Evolutionary conservation across 2,797 vertebrate genomes (phyloP).

Genomic region (Lutjanus argentimaculatus): DNA sequence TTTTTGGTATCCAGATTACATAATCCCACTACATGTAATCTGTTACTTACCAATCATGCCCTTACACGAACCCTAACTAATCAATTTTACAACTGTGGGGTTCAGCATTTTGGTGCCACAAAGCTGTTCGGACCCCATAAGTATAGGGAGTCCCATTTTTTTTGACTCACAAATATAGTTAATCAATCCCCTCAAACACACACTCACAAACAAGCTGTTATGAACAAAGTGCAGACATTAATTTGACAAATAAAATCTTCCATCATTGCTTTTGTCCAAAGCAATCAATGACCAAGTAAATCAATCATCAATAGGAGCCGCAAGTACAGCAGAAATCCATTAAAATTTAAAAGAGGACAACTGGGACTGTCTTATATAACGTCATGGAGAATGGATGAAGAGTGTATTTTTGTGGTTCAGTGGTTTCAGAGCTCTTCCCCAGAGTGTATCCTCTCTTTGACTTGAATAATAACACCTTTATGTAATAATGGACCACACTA

Average conservation of each 20-base stretch:
- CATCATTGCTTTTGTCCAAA: neutral
- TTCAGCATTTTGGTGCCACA: no score
- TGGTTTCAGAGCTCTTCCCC: conserved; percentile 45
- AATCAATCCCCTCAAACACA: neutral
- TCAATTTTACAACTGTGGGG: no score
- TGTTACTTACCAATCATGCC: no score
- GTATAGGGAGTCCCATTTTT: no score
- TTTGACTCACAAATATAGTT: neutral
- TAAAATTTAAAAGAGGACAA: conserved; percentile 36
- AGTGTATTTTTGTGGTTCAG: conserved; percentile 53
- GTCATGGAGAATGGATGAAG: conserved; percentile 71
- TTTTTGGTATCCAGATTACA: no score
- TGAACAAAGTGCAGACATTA: neutral
- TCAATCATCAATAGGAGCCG: neutral
- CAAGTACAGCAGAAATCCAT: conserved; percentile 27
- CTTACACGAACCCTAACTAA: no score
- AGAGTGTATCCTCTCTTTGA: conserved; percentile 38
- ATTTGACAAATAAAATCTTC: neutral
- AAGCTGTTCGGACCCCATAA: no score
- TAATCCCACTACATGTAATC: no score
- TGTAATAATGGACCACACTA: conserved; percentile 17
- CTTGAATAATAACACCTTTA: conserved; percentile 36
- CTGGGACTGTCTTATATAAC: conserved; percentile 64
- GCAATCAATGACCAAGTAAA: neutral
- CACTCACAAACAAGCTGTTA: neutral